Percentiles rank a stretch among this genome's conserved stretches.
Evolutionary conservation across 2,888 invertebrate species (phyloP).

Genomic region (Lamproptera curius): DNA sequence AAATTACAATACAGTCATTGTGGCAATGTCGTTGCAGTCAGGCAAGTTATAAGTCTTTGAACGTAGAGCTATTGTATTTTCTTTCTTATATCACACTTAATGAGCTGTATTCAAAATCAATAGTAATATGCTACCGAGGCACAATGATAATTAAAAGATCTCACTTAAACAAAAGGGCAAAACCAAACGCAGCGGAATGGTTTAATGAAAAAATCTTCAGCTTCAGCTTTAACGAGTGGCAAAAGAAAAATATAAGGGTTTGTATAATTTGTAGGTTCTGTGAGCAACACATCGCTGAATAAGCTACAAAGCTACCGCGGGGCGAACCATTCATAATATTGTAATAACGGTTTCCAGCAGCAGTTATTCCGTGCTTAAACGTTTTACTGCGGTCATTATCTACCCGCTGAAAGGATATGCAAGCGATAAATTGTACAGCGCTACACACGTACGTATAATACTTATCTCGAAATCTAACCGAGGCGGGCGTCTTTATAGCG

Average conservation of each 20-base stretch:
- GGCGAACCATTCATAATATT: slow-evolving; percentile 76
- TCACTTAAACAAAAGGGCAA: slow-evolving; percentile 14
- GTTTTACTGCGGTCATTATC: slow-evolving; percentile 78
- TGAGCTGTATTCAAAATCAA: slow-evolving; percentile 15
- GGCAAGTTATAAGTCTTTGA: no score
- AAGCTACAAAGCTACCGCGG: slow-evolving; percentile 40
- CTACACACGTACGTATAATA: slow-evolving; percentile 52
- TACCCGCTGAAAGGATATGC: slow-evolving; percentile 78
- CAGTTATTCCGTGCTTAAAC: slow-evolving; percentile 77
- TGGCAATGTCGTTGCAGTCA: no score
- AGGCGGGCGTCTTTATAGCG: slow-evolving; percentile 41
- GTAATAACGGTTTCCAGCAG: slow-evolving; percentile 74
- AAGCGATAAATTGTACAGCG: slow-evolving; percentile 70
- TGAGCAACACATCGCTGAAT: slow-evolving; percentile 28
- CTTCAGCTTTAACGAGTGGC: slow-evolving; percentile 14
- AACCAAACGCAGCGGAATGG: slow-evolving; percentile 19
- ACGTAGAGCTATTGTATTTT: no score
- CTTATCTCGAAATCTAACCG: slow-evolving; percentile 51
- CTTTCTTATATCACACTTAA: no score
- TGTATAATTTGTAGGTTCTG: slow-evolving; percentile 25
- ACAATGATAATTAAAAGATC: slow-evolving; percentile 13
- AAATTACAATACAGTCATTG: no score
- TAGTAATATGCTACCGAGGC: slow-evolving; percentile 15
- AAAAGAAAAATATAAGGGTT: slow-evolving; percentile 23
- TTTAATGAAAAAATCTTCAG: slow-evolving; percentile 22